Evolutionary conservation across 2,113 vertebrate species (phyloP), one percentile per base, ranked within the genome.

Genomic region (Oncorhynchus nerka): DNA sequence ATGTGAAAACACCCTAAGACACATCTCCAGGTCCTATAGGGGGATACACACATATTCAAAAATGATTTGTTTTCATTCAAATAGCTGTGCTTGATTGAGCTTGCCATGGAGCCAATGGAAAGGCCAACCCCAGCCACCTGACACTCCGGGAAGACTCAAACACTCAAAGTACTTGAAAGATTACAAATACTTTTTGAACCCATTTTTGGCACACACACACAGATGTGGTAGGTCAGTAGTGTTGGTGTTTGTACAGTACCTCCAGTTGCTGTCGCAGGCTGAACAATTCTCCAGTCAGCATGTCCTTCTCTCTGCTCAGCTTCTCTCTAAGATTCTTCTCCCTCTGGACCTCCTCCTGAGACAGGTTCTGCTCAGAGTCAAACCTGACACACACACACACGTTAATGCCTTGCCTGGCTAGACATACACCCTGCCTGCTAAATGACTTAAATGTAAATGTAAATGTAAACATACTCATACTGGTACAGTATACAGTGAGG

Each of bases 261-360:
- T 98, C 97, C 55, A 99, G 90, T 75, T 98, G 96, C 91, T 98
- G 97, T 59, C 94, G 93, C 64, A 99, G 86, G 87, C 95, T 93
- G 20, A 97, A 97, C 39, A 92, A 93, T 78, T 99, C 97, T 0
- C 96, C 94, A 0, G 94, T 94, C 81, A 98, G 92, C 85, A 95
- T 87, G 62, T 98, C 97, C 82, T 96, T 99, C 87, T 98, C 97
- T 0, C 96, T 89, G 77, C 93, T 92, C 76, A 99, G 90, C 81
- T 97, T 99, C 88, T 99, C 97, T 71, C 94, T 91, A 79, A 94
- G 95, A 70, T 89, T 90, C 88, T 94, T 94, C 88, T 99, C 97
- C 74, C 96, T 89, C 90, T 97, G 96, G 2, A 94, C 92, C 84
- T 98, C 97, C 71, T 99, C 97, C 0, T 97, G 96, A 0, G 94